These are phyloP conservation scores for Coleophora flavipennella DNA, from an alignment of 2,888 invertebrate species.

Conservation along the genomic window DNA sequence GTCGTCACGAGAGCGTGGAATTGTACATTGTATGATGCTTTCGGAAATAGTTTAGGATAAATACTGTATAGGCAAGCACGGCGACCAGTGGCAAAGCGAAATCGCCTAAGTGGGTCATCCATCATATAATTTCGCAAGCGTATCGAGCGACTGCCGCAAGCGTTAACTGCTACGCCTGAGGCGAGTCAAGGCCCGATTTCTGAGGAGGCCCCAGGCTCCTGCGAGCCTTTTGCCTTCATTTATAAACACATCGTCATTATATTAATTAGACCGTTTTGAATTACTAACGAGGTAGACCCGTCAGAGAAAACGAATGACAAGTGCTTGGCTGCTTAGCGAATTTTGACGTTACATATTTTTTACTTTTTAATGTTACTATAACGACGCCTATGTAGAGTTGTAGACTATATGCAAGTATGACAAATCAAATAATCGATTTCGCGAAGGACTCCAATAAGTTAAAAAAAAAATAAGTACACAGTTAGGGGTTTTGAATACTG, in stretches of 20 bases:
- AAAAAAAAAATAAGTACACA: no score
- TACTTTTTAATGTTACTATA: no score
- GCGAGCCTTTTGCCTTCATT: conserved; percentile 17
- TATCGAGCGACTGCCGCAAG: conserved; percentile 68
- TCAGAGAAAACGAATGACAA: no score
- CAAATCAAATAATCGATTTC: no score
- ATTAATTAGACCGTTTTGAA: conserved; percentile 1
- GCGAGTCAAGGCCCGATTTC: conserved; percentile 56
- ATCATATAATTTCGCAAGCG: conserved; percentile 69
- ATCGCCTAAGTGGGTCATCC: conserved; percentile 67
- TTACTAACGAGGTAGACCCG: no score
- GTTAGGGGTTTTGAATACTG: no score
- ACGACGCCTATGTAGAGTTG: no score
- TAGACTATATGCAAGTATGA: no score
- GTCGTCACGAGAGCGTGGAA: conserved; percentile 25
- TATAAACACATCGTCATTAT: conserved; percentile 15
- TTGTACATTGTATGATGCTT: conserved; percentile 19
- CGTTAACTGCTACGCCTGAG: conserved; percentile 61
- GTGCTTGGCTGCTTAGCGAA: no score
- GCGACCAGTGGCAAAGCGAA: conserved; percentile 57
- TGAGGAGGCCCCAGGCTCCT: conserved; percentile 41
- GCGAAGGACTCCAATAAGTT: no score
- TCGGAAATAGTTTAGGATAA: conserved; percentile 45
- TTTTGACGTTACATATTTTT: no score
- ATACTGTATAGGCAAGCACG: conserved; percentile 45